Evolutionary conservation across 2,113 vertebrate species (phyloP).

Genomic region (Amazona guildingii): DNA sequence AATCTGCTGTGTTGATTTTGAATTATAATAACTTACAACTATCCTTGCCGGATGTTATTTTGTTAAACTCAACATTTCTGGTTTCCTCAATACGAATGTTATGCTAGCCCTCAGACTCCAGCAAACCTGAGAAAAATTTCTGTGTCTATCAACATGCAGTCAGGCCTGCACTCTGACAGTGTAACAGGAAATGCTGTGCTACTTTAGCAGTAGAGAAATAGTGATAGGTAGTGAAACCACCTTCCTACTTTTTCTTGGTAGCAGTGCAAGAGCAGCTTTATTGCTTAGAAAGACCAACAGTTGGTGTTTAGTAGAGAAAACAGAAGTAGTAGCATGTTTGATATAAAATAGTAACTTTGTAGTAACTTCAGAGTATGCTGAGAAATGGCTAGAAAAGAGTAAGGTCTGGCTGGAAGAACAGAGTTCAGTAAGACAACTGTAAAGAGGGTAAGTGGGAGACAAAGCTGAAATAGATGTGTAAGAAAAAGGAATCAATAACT

Average conservation of each 20-base stretch:
- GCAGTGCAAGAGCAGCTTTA: background rate
- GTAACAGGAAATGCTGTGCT: background rate
- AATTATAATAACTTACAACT: background rate
- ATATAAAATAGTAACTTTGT: background rate
- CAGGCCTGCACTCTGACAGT: background rate
- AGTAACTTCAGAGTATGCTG: background rate
- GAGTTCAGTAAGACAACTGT: background rate
- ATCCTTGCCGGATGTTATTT: background rate
- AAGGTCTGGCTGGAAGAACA: background rate
- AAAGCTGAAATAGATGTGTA: background rate
- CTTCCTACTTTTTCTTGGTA: background rate
- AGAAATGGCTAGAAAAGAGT: background rate
- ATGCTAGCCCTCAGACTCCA: background rate
- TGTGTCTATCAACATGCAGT: background rate
- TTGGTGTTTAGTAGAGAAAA: background rate
- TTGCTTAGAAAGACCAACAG: background rate
- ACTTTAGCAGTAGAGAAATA: background rate
- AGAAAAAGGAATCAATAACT: background rate
- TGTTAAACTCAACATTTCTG: background rate
- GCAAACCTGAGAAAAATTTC: background rate
- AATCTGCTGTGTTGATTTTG: background rate
- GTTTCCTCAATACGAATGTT: background rate
- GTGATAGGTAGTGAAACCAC: background rate
- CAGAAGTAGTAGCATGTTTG: background rate
- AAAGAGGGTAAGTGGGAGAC: background rate